A percentile compares a stretch with the other conserved stretches of the same genome.
phyloP scores from a whole-genome alignment of 1,140 invertebrate species.

The Oedothorax gibbosus region DNA sequence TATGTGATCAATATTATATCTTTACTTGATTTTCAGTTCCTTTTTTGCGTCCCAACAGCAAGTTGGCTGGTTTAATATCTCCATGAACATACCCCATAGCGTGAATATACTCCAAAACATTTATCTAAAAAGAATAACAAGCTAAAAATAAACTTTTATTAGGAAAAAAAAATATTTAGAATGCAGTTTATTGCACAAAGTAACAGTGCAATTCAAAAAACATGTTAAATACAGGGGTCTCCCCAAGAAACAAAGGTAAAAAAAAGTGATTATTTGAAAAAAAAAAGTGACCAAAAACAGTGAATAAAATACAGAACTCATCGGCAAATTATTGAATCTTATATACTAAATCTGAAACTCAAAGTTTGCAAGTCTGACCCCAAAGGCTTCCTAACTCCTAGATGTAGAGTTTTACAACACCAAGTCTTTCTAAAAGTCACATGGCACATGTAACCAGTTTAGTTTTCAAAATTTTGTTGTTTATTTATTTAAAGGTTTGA shows the following conservation, averaged over 20 bases:
- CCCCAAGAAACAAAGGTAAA: background rate
- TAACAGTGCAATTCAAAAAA: too few species aligned
- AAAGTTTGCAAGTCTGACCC: too few species aligned
- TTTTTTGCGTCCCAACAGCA: slow-evolving; percentile 54
- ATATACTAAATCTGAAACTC: too few species aligned
- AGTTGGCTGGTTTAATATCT: slow-evolving; percentile 70
- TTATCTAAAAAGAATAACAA: slow-evolving; percentile 8
- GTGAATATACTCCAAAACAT: slow-evolving; percentile 65
- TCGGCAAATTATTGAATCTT: too few species aligned
- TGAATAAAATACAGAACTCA: too few species aligned
- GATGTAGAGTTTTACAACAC: too few species aligned
- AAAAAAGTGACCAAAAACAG: background rate
- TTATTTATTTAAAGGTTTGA: too few species aligned
- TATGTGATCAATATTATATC: background rate
- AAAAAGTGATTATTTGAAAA: background rate
- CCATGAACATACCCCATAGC: slow-evolving; percentile 68
- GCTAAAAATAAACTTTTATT: background rate
- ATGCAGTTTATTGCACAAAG: background rate
- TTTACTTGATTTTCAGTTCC: slow-evolving; percentile 47
- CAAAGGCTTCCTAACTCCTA: too few species aligned
- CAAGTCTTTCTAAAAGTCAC: too few species aligned
- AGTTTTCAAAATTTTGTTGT: too few species aligned
- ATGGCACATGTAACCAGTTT: too few species aligned
- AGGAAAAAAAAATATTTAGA: background rate
- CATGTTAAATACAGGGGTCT: background rate